Evolutionary conservation across 1,140 invertebrate genomes (phyloP).

Genomic region (Bombus turneri): DNA sequence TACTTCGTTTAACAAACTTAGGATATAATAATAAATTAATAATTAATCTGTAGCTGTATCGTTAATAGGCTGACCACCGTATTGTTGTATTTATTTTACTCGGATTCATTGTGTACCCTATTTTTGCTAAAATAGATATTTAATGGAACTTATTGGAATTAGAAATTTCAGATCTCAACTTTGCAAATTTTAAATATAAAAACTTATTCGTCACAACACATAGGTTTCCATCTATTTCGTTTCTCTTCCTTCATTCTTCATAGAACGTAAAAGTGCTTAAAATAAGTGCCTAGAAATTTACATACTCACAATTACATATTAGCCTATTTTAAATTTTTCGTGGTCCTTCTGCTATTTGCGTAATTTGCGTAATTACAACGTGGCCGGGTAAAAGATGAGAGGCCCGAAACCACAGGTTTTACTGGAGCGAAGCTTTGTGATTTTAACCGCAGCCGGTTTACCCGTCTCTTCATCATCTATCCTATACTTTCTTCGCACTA

Average conservation of each 20-base stretch:
- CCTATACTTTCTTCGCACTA: constrained; percentile 38
- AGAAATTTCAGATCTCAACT: too few species aligned
- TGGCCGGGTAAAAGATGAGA: background rate
- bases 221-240: too few species aligned
- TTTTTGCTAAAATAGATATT: background rate
- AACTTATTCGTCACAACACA: too few species aligned
- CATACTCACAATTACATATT: background rate
- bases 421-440: constrained; percentile 22
- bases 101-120: too few species aligned
- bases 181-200: too few species aligned
- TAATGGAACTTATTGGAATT: background rate
- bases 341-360: background rate
- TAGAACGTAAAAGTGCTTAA: too few species aligned
- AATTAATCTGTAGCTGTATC: too few species aligned
- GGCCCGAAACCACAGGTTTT: constrained; percentile 36
- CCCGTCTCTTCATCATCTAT: constrained; percentile 35
- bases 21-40: background rate
- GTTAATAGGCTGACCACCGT: too few species aligned
- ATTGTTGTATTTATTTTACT: too few species aligned
- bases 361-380: background rate
- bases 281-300: background rate
- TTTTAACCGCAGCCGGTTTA: constrained; percentile 48
- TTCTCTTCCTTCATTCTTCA: background rate
- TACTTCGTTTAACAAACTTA: background rate
- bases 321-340: background rate